Evolutionary conservation across 2,113 vertebrate species (phyloP).

Genomic region (Nibea albiflora): DNA sequence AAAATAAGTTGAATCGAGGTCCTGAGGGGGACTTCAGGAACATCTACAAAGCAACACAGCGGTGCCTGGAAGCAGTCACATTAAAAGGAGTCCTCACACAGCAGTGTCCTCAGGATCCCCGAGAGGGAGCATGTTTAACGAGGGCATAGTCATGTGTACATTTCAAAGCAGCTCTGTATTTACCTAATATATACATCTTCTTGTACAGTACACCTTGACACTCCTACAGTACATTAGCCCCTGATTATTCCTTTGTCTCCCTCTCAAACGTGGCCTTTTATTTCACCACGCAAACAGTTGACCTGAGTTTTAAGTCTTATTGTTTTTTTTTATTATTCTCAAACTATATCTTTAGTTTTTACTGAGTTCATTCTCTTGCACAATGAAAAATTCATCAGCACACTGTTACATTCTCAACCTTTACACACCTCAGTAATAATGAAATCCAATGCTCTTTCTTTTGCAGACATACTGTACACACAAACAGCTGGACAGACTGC

Average conservation of each 20-base stretch:
- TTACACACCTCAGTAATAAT: slow-evolving; percentile 18
- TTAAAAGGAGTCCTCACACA: slow-evolving; percentile 64
- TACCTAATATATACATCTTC: slow-evolving; percentile 43
- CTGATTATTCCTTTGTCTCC: slow-evolving; percentile 24
- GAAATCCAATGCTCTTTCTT: slow-evolving; percentile 22
- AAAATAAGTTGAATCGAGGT: slow-evolving; percentile 53
- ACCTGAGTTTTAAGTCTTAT: slow-evolving; percentile 21
- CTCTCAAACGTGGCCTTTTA: slow-evolving; percentile 27
- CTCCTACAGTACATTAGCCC: slow-evolving; percentile 34
- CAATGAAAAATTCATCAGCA: slow-evolving; percentile 32
- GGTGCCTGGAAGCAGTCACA: slow-evolving; percentile 56
- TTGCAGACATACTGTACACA: slow-evolving; percentile 15
- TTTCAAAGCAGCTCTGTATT: slow-evolving; percentile 54
- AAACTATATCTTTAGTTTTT: neutral
- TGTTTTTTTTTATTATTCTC: neutral
- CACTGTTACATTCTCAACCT: neutral
- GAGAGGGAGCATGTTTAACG: slow-evolving; percentile 51
- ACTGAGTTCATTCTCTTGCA: neutral
- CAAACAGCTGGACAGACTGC: slow-evolving; percentile 19
- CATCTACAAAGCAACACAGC: slow-evolving; percentile 69
- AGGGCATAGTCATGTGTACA: slow-evolving; percentile 57
- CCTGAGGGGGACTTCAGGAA: slow-evolving; percentile 63
- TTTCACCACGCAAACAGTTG: slow-evolving; percentile 16
- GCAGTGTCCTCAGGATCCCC: slow-evolving; percentile 46
- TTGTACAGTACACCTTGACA: slow-evolving; percentile 29